Evolutionary conservation across 2,888 invertebrate genomes (phyloP), one percentile per base, ranked within the genome.

Genomic region (Drepanosiphum platanoidis): DNA sequence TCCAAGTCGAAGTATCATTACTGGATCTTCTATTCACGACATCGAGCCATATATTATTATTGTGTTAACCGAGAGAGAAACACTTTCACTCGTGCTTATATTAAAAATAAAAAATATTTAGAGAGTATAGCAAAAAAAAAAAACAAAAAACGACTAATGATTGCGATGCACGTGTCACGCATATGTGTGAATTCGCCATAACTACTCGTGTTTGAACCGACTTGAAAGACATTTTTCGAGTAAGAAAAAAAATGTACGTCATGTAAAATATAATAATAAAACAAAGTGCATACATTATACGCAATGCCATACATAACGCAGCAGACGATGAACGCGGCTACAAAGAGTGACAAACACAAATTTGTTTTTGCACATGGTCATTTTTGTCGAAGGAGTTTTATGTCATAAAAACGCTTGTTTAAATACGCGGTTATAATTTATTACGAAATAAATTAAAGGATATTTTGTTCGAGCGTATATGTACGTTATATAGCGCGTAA

Each of bases 381-480:
- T 34, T 34, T 66, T 52, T 36, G n/a, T n/a, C 13, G 30, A 70
- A 70, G 22, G 58, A 71, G 27, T 36, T 71, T 58, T 39, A 7
- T 3, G 36, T 58, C 68, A 58, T 80, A 70, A 80, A 81, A 81
- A 58, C 30, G 80, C 27, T 27, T 32, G 32, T 79, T 80, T 80
- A 36, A 79, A 80, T 22, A 71, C n/a, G 68, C 36, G 30, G 13
- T 32, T 52, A 52, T 80, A 70, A 70, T 80, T 80, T 80, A 80
- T 80, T 36, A 36, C 52, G 13, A 58, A 58, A 80, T 80, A 80
- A 80, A 80, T 80, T 70, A 75, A 52, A 80, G 36, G 80, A 52
- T 68, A 52, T 52, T 52, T 79, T 46, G 64, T 42, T 39, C 30
- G 30, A 70, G 70, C 8, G 39, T 30, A 72, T 7, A 22, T 36